phyloP scores from a whole-genome alignment of 1,140 invertebrate genomes.

The Anastrepha obliqua region DNA sequence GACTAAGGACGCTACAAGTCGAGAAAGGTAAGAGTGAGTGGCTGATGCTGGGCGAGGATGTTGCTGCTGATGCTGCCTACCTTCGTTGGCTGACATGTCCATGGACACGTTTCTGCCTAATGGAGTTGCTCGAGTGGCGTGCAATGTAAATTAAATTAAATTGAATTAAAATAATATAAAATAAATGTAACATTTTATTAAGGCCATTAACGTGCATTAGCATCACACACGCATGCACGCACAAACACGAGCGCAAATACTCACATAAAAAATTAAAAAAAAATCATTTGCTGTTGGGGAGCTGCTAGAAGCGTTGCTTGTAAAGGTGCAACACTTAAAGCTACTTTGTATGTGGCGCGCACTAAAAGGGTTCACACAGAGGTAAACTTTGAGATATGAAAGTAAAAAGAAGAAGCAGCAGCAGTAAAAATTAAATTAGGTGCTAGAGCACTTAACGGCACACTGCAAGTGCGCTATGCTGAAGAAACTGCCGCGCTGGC shows the following conservation, averaged over 20 bases:
- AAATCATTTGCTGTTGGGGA: background rate
- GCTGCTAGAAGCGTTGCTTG: background rate
- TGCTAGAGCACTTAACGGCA: constrained; percentile 41
- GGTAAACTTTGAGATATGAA: background rate
- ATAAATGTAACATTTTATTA: constrained; percentile 59
- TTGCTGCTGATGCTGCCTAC: background rate
- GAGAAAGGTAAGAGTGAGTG: background rate
- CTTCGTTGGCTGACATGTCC: background rate
- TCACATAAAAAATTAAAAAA: background rate
- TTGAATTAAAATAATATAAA: constrained; percentile 57
- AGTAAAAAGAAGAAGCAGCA: background rate
- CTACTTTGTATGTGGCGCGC: background rate
- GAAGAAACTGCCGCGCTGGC: background rate
- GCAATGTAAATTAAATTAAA: constrained; percentile 58
- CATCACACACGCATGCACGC: background rate
- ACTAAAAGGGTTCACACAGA: constrained; percentile 28
- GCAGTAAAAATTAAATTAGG: constrained; percentile 45
- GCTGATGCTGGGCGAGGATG: constrained; percentile 9
- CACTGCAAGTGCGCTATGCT: constrained; percentile 18
- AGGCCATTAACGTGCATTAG: constrained; percentile 59
- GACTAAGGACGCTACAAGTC: background rate
- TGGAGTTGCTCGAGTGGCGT: constrained; percentile 58
- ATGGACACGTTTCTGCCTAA: constrained; percentile 58
- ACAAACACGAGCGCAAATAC: background rate
- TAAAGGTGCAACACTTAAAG: constrained; percentile 35